Evolutionary conservation across 2,888 invertebrate genomes (phyloP).

Genomic region (Trissonchulus sp.): DNA sequence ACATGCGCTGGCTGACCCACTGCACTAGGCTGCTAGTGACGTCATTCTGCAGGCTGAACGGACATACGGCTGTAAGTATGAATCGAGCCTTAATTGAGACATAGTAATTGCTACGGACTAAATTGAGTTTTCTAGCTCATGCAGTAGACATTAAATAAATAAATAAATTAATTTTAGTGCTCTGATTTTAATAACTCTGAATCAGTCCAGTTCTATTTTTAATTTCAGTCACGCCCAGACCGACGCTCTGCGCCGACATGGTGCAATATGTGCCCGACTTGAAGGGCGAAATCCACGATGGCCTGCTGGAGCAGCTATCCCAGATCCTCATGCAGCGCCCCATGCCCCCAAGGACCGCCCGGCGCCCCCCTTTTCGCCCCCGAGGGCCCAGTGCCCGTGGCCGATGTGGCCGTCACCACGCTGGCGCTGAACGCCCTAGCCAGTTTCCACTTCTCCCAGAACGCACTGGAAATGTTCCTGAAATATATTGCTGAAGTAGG

Average conservation of each 20-base stretch:
- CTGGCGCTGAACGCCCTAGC: background rate
- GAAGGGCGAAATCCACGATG: background rate
- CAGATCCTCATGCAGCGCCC: background rate
- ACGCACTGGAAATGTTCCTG: background rate
- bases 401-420: background rate
- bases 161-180: too few relatives aligned
- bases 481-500: background rate
- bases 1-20: too few relatives aligned
- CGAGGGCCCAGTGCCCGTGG: background rate
- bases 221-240: background rate
- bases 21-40: too few relatives aligned
- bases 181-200: background rate
- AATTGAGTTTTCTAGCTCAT: too few relatives aligned
- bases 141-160: too few relatives aligned
- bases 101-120: too few relatives aligned
- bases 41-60: too few relatives aligned
- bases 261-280: background rate
- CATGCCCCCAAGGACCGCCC: slow-evolving; percentile 2
- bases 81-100: too few relatives aligned
- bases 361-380: background rate
- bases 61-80: too few relatives aligned
- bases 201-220: background rate
- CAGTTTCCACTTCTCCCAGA: background rate
- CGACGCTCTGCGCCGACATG: background rate
- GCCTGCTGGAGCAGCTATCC: background rate